A percentile compares a stretch with the other conserved stretches of the same genome.
Evolutionary conservation across 2,113 vertebrate genomes (phyloP).

Genomic region (Oenanthe oenanthe): DNA sequence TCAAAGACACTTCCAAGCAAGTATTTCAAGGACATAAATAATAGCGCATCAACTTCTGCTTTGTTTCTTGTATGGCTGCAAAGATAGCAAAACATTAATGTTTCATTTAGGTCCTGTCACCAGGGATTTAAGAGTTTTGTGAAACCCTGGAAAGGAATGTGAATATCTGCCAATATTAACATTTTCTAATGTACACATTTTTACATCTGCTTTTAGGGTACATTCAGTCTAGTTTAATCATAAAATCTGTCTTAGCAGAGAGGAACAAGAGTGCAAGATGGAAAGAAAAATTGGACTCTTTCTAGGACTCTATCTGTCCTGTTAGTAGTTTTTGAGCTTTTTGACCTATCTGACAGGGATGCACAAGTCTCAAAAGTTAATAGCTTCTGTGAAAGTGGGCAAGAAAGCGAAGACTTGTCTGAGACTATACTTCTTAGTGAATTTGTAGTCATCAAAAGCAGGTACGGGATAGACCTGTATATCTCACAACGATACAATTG

Average conservation of each 20-base stretch:
- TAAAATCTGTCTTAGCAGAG: not conserved
- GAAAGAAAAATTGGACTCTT: not conserved
- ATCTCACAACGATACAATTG: rapidly evolving
- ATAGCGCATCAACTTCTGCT: not conserved
- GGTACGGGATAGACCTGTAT: not conserved
- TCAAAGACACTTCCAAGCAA: not conserved
- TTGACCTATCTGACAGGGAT: not conserved
- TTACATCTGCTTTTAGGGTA: conserved; percentile 45
- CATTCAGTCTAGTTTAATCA: conserved; percentile 11
- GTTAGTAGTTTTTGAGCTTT: not conserved
- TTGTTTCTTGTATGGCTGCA: conserved; percentile 21
- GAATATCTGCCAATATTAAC: conserved; percentile 46
- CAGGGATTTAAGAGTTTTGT: conserved; percentile 21
- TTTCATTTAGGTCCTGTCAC: not conserved
- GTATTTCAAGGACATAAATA: not conserved
- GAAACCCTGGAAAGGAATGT: conserved; percentile 46
- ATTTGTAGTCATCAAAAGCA: not conserved
- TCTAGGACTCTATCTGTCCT: not conserved
- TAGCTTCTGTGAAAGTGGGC: not conserved
- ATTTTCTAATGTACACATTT: conserved; percentile 32
- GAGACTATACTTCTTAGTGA: not conserved
- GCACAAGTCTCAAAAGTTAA: not conserved
- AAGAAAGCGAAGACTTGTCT: rapidly evolving
- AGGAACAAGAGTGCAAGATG: not conserved
- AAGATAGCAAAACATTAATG: conserved; percentile 13